phyloP scores from a whole-genome alignment of 2,888 invertebrate genomes.

The Plagodis pulveraria region DNA sequence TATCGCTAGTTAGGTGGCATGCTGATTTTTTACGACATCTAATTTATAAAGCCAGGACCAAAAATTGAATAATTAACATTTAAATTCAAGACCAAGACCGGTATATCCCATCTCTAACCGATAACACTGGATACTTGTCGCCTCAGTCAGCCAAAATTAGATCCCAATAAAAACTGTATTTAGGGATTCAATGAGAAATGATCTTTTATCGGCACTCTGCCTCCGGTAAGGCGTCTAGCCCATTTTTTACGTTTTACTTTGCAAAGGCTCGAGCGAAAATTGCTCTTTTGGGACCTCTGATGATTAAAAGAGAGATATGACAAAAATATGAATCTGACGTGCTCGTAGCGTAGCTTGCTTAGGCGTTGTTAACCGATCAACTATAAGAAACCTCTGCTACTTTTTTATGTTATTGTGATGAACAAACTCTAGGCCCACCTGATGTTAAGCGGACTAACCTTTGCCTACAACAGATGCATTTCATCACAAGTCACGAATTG shows the following conservation, averaged over 20 bases:
- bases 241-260: constrained; percentile 23
- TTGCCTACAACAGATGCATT: too few relatives aligned
- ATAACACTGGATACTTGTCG: constrained; percentile 39
- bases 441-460: too few relatives aligned
- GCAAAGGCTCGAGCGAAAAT: constrained; percentile 5
- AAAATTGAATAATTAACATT: not conserved
- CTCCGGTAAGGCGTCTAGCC: constrained; percentile 5
- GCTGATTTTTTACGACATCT: not conserved
- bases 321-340: not conserved
- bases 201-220: constrained; percentile 18
- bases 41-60: too few relatives aligned
- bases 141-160: constrained; percentile 43
- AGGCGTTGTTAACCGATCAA: too few relatives aligned
- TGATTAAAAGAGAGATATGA: not conserved
- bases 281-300: constrained; percentile 1
- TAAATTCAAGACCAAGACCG: constrained; percentile 12
- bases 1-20: too few relatives aligned
- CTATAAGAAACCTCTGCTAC: too few relatives aligned
- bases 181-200: constrained; percentile 45
- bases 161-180: constrained; percentile 49
- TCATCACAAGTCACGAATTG: too few relatives aligned
- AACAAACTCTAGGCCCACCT: too few relatives aligned
- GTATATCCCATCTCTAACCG: constrained; percentile 11
- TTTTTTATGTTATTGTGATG: too few relatives aligned
- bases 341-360: too few relatives aligned